These are phyloP conservation scores for Pteronotus mesoamericanus DNA, from an alignment of 2,797 vertebrate genomes.

Conservation along the genomic window DNA sequence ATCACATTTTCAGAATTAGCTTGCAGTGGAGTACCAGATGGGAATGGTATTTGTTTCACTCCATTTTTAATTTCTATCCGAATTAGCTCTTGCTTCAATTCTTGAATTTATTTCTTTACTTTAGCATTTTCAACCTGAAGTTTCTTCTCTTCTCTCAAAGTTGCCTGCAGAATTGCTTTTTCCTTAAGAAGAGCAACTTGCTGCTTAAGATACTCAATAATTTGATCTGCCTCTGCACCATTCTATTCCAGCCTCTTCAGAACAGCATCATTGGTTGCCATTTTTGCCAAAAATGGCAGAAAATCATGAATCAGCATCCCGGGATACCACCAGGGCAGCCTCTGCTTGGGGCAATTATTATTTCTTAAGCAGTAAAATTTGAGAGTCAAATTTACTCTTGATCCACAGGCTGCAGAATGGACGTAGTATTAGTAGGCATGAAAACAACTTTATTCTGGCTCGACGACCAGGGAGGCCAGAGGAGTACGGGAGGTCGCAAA, in stretches of 20 bases:
- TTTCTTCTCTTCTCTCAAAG: slow-evolving; percentile 95
- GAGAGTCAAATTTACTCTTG: not conserved
- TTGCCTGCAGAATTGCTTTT: slow-evolving; percentile 94
- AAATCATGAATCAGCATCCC: too few relatives aligned
- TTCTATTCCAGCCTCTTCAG: slow-evolving; percentile 94
- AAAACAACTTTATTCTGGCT: too few relatives aligned
- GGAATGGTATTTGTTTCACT: slow-evolving; percentile 87
- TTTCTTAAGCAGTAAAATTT: not conserved
- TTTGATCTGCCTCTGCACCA: slow-evolving; percentile 94
- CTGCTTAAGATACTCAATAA: slow-evolving; percentile 97
- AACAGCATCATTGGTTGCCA: slow-evolving; percentile 90
- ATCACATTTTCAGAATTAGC: slow-evolving; percentile 68
- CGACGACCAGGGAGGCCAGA: too few relatives aligned
- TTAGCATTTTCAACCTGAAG: slow-evolving; percentile 96
- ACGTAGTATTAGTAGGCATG: not conserved
- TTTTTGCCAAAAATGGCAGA: slow-evolving; percentile 88
- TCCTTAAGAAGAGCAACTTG: slow-evolving; percentile 97
- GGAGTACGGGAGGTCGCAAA: too few relatives aligned
- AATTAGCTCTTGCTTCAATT: slow-evolving; percentile 91
- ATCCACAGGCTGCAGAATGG: not conserved
- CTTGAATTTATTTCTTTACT: slow-evolving; percentile 96
- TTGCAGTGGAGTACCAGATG: slow-evolving; percentile 74
- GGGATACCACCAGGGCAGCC: too few relatives aligned
- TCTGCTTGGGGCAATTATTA: too few relatives aligned
- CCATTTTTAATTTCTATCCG: slow-evolving; percentile 93